These are phyloP conservation scores for Tanaodytes sp. DNA, from an alignment of 2,888 invertebrate species.

Conservation along the genomic window DNA sequence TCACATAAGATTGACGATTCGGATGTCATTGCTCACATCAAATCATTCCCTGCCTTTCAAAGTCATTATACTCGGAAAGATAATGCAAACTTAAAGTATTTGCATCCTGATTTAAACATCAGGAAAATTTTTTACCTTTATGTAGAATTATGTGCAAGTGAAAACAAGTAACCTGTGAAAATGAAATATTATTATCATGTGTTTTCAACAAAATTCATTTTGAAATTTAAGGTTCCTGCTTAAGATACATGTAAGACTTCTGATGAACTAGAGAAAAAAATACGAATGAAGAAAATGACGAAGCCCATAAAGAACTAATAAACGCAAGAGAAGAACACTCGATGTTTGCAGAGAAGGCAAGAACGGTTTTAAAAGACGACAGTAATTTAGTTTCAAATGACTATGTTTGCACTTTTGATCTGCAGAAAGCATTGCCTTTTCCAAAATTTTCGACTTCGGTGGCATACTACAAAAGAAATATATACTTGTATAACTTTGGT, in stretches of 20 bases:
- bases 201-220: slow-evolving; percentile 9
- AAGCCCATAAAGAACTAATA: background rate
- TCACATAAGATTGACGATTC: slow-evolving; percentile 24
- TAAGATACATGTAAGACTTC: slow-evolving; percentile 6
- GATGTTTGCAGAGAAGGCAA: slow-evolving; percentile 24
- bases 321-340: background rate
- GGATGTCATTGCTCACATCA: background rate
- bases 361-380: background rate
- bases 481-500: slow-evolving; percentile 57
- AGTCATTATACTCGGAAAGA: slow-evolving; percentile 52
- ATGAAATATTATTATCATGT: slow-evolving; percentile 16
- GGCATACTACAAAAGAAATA: slow-evolving; percentile 62
- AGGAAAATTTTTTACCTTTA: slow-evolving; percentile 36
- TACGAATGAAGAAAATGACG: background rate
- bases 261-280: slow-evolving; percentile 10
- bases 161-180: slow-evolving; percentile 49
- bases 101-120: slow-evolving; percentile 53
- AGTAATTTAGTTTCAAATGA: background rate
- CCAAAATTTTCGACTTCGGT: slow-evolving; percentile 58
- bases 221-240: slow-evolving; percentile 11
- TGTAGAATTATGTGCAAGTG: slow-evolving; percentile 52
- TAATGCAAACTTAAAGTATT: slow-evolving; percentile 53
- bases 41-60: background rate
- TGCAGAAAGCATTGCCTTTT: slow-evolving; percentile 56
- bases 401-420: slow-evolving; percentile 43